Evolutionary conservation across 2,797 vertebrate species (phyloP), one percentile per base, ranked within the genome.

Genomic region (Alouatta caraya): DNA sequence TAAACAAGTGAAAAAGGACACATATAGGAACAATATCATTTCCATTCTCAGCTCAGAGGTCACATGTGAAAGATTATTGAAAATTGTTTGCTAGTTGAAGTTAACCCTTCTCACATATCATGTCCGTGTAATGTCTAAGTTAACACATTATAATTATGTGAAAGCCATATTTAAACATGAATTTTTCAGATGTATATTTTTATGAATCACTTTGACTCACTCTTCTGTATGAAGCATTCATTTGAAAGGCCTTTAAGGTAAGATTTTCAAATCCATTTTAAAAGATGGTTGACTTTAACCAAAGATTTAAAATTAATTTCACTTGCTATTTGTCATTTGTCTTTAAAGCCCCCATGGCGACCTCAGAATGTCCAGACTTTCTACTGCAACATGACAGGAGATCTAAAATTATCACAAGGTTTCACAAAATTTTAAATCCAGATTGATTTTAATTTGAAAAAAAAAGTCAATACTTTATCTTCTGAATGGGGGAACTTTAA

Each of bases 291-390:
- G 80, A 48, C 19, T 94, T 95, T 79, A 61, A 17, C 5, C 52
- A 90, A 88, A 72, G 42, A 88, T 87, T 93, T 83, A 82, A 96
- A 92, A 88, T 97, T 70, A 86, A 82, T 96, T 93, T 96, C 82
- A 75, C n/a, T 94, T 93, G 44, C 50, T 96, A 17, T 97, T 90
- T 97, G 44, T 93, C 90, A 17, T 97, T 92, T 97, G 39, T 93
- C 90, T 97, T 81, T 70, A 17, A 91, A 78, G 37, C 46, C 48
- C 52, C 59, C 14, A 21, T 79, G 46, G 19, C 57, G 95, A 97
- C 48, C 21, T 94, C 46, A 70, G 13, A 33, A 82, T 79, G 92
- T 59, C 70, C 37, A 59, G 55, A 97, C 48, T 88, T 90, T 96
- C 57, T 82, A 79, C n/a, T 55, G 17, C 55, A 90, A 44, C 84